A percentile compares a stretch with the other conserved stretches of the same genome.
Conservation (phyloP, 2,113 vertebrate species). For the Sceloporus tristichus region DNA sequence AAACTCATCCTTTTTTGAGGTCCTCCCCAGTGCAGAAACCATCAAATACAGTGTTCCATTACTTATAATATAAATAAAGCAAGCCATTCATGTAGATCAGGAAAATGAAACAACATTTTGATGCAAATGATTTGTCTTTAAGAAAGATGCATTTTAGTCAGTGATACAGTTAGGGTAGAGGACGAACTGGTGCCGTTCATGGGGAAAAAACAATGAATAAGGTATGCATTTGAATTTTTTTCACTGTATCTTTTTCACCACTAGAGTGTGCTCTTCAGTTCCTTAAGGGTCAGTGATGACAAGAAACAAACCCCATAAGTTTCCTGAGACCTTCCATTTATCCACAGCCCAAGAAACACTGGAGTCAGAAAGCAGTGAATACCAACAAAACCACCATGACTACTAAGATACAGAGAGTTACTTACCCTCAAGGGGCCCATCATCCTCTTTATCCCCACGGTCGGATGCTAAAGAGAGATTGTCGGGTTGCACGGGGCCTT, state of each 20-base stretch:
- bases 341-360: conserved; percentile 53
- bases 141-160: conserved; percentile 50
- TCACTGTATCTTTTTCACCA: conserved; percentile 70
- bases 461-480: conserved; percentile 87
- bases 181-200: not conserved
- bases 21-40: conserved; percentile 65
- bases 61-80: conserved; percentile 81
- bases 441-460: conserved; percentile 90
- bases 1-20: conserved; percentile 69
- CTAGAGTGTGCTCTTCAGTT: conserved; percentile 88
- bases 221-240: conserved; percentile 10
- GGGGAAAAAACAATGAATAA: conserved; percentile 22
- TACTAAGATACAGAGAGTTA: conserved; percentile 58
- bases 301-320: conserved; percentile 58
- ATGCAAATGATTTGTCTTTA: conserved; percentile 74
- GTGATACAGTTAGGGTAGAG: conserved; percentile 57
- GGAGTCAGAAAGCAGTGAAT: not conserved
- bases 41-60: conserved; percentile 73
- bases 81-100: conserved; percentile 72
- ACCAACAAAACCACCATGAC: conserved; percentile 27
- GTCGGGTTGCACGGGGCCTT: conserved; percentile 85
- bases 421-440: conserved; percentile 86
- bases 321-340: conserved; percentile 51
- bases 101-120: conserved; percentile 82
- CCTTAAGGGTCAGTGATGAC: conserved; percentile 71